These are phyloP conservation scores for Orientallactaga bullata DNA, from an alignment of 2,113 vertebrate species.

Conservation along the genomic window DNA sequence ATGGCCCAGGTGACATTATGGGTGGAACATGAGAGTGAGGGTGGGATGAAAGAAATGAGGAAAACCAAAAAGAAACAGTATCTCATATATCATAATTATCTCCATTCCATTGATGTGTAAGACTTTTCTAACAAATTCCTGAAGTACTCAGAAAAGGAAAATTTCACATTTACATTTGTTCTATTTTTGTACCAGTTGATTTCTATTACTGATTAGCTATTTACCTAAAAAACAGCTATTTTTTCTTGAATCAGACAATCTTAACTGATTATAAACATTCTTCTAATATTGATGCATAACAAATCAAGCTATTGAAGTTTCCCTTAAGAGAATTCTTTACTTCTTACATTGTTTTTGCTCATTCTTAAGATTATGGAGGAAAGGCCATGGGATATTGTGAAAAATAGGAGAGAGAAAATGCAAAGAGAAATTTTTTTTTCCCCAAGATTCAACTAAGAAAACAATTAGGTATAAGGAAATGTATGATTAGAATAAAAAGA, in stretches of 20 bases:
- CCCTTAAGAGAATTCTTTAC: constrained; percentile 48
- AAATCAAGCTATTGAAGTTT: constrained; percentile 46
- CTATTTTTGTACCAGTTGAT: constrained; percentile 18
- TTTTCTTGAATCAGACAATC: constrained; percentile 35
- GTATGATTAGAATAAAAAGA: constrained; percentile 47
- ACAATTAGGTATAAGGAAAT: constrained; percentile 21
- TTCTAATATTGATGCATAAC: constrained; percentile 21
- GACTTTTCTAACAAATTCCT: constrained; percentile 37
- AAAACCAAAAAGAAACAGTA: neutral
- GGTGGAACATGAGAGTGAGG: neutral
- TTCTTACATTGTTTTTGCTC: constrained; percentile 14
- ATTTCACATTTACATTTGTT: constrained; percentile 9
- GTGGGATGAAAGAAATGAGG: neutral
- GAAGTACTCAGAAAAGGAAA: constrained; percentile 19
- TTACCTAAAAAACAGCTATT: constrained; percentile 36
- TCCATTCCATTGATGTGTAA: neutral
- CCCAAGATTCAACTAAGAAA: constrained; percentile 53
- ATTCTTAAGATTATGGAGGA: constrained; percentile 54
- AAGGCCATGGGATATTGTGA: neutral
- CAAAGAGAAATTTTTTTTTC: constrained; percentile 8
- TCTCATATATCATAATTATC: neutral
- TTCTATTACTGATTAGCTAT: neutral
- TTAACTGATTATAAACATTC: constrained; percentile 44
- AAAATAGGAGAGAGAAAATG: constrained; percentile 6
- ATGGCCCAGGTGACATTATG: neutral